Evolutionary conservation across 2,888 invertebrate genomes (phyloP), one percentile per base, ranked within the genome.

Genomic region (Campoletis raptor): DNA sequence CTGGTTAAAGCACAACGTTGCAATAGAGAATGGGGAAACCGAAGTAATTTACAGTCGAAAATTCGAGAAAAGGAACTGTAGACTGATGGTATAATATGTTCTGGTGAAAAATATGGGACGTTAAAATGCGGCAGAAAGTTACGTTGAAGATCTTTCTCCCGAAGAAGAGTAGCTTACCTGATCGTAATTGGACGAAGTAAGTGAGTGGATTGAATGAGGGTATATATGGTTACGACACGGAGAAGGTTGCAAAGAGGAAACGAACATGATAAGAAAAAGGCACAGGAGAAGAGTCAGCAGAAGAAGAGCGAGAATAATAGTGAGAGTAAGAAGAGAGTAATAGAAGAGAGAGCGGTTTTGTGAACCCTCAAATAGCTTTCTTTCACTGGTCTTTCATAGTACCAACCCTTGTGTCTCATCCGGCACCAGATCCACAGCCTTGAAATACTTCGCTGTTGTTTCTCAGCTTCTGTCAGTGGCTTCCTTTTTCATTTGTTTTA

Each of bases 401-500:
- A 66, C 21, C 72, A 72, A 66, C 37, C 72, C 64, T 70, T 40
- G 54, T 54, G 52, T 67, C 61, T 36, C 42, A 45, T 37, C 42
- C 82, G 1, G 57, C 54, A 24, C 24, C n/a, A 45, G 69, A 79
- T 67, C n/a, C 24, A 48, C 37, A 48, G 57, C n/a, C 77, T 61
- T 24, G 57, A 18, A 83, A 80, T 67, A 73, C 52, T 86, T 73
- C 21, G 15, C 80, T 73, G 81, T 83, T 83, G 80, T 81, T 83
- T 81, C 66, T 21, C 40, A 64, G 66, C 45, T 79, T 67, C 80
- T 67, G 57, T 54, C 70, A 64, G 30, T 21, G 72, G 74, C 66
- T 83, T 80, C 66, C 57, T 83, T 83, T 83, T 86, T 81, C 77
- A 77, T 86, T 86, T 83, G 77, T 83, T 86, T 86, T 81, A 45